Conservation (phyloP, 2,888 invertebrate species). For the Girardia tigrina region DNA sequence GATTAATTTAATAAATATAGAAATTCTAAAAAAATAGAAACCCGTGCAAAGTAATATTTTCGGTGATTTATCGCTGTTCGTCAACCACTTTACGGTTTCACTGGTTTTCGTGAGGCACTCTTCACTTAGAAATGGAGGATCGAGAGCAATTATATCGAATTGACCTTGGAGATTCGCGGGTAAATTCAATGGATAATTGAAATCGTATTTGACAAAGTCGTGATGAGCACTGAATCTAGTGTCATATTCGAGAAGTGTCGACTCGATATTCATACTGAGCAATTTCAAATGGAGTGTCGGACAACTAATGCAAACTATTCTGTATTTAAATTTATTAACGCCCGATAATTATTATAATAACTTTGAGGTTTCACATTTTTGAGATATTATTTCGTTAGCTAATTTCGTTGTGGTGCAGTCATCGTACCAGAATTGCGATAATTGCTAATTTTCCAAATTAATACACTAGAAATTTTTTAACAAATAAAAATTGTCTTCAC, state of each 20-base stretch:
- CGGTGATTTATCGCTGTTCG: slow-evolving; percentile 53
- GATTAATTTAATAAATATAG: no score
- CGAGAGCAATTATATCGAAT: slow-evolving; percentile 73
- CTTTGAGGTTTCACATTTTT: neutral
- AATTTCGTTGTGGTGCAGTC: slow-evolving; percentile 63
- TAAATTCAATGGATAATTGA: slow-evolving; percentile 63
- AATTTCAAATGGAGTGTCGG: slow-evolving; percentile 65
- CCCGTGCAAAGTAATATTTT: slow-evolving; percentile 74
- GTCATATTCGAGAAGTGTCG: slow-evolving; percentile 63
- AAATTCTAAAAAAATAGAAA: neutral
- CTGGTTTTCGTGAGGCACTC: slow-evolving; percentile 76
- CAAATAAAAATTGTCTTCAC: no score
- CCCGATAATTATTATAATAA: neutral
- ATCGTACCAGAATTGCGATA: slow-evolving; percentile 94
- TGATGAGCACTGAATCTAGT: slow-evolving; percentile 63
- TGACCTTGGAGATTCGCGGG: slow-evolving; percentile 54
- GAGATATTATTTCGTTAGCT: slow-evolving; percentile 58
- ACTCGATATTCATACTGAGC: slow-evolving; percentile 40
- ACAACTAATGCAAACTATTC: slow-evolving; percentile 70
- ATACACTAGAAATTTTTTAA: neutral
- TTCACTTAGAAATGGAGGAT: slow-evolving; percentile 83
- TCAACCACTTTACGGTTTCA: slow-evolving; percentile 62
- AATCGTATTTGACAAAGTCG: slow-evolving; percentile 74
- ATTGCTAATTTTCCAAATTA: no score
- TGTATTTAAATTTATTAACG: slow-evolving; percentile 38